phyloP scores from a whole-genome alignment of 2,888 invertebrate species.

The Ectobius pallidus region DNA sequence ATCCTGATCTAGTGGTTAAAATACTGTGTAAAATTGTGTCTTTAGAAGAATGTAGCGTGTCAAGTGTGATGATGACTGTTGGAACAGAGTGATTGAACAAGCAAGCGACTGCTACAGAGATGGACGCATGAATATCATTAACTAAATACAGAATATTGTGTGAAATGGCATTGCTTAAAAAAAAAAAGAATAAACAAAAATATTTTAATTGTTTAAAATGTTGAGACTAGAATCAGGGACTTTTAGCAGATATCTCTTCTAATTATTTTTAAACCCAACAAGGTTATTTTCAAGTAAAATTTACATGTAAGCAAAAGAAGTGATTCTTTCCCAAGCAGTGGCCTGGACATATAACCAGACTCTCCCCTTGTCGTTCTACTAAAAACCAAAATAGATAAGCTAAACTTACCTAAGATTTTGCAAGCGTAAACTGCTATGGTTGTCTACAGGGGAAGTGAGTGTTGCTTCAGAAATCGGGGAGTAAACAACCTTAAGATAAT shows the following conservation, averaged over 20 bases:
- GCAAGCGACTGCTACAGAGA: constrained; percentile 7
- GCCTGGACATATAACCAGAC: too few species aligned
- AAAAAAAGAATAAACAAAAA: constrained; percentile 37
- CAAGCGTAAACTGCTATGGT: too few species aligned
- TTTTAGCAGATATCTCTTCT: background rate
- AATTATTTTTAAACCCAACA: too few species aligned
- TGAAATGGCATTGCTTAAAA: constrained; percentile 36
- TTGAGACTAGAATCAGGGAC: constrained; percentile 2
- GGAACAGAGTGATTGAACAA: constrained; percentile 1
- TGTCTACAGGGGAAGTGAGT: too few species aligned
- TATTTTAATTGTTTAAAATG: constrained; percentile 39
- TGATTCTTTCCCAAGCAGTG: too few species aligned
- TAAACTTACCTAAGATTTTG: too few species aligned
- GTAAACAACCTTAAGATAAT: too few species aligned
- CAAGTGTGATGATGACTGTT: background rate
- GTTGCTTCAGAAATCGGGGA: too few species aligned
- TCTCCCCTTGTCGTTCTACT: too few species aligned
- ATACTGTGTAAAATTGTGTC: constrained; percentile 25
- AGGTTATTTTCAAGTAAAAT: too few species aligned
- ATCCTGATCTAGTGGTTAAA: constrained; percentile 17
- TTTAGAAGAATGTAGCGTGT: constrained; percentile 11
- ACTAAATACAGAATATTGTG: constrained; percentile 24
- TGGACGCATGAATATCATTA: background rate
- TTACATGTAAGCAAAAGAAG: too few species aligned
- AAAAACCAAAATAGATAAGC: too few species aligned